Evolutionary conservation across 64 coral and sea anemone genomes (phyloP), one percentile per base, ranked within the genome.

Genomic region (Montipora capricornis): DNA sequence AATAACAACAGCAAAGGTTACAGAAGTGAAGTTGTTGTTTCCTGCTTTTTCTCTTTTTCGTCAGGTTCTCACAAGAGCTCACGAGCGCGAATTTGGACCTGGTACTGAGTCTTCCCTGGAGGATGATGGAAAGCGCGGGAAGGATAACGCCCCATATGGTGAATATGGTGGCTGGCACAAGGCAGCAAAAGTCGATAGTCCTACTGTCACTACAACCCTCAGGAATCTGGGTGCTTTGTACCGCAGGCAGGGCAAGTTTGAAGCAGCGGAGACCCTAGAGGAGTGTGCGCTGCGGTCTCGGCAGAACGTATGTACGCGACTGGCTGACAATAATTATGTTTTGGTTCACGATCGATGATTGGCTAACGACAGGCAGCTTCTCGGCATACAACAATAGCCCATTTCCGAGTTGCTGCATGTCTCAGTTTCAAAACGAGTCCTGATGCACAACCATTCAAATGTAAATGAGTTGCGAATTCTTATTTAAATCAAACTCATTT

Each of bases 141-240:
- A 95, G 81, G 97, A 98, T 73, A 98, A 98, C 79, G 97, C 97
- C 17, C 97, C 97, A 12, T 98, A 98, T 46, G 97, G 97, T 44
- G 97, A 98, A 45, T 98, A 98, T 75, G 97, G 97, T 14, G 97
- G 97, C 20, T 98, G 97, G 97, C 97, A 98, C 92, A 98, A 98
- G 76, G 97, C 97, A 15, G 97, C 97, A 8, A 98, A 98, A 78
- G 94, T 98, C 2, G 97, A 98, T 73, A 98, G 97, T 22, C 97
- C 97, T 16, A 98, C 97, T 81, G 97, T 98, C 64, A 98, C 97
- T 17, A 98, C 97, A 20, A 98, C 97, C 49, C 84, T 98, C 24
- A 93, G 97, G 48, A 98, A 98, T 86, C 88, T 98, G 20, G 97
- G 97, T 22, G 97, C 97, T 11, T 77, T 98, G 70, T 98, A 98